Evolutionary conservation across 2,797 vertebrate genomes (phyloP).

Genomic region (Chaenodraco wilsoni): DNA sequence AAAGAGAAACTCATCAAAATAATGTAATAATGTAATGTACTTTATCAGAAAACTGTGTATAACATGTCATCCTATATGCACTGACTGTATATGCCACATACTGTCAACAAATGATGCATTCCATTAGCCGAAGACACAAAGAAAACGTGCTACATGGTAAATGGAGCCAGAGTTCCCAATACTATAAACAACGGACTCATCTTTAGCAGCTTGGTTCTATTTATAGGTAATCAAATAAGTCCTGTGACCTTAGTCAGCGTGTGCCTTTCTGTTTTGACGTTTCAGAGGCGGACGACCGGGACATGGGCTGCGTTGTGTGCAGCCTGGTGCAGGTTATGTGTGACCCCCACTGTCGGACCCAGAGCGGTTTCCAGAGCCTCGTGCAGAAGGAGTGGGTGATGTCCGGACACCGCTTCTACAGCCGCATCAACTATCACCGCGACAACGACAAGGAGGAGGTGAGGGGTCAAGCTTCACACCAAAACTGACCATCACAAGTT

Average conservation of each 20-base stretch:
- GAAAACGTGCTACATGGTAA: too few species aligned
- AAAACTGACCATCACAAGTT: too few species aligned
- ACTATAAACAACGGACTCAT: background rate
- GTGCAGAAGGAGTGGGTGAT: constrained; percentile 96
- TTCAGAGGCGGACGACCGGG: constrained; percentile 90
- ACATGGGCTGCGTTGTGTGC: constrained; percentile 91
- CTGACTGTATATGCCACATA: too few species aligned
- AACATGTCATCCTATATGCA: too few species aligned
- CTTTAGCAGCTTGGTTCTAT: background rate
- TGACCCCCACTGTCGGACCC: constrained; percentile 87
- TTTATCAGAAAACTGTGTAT: too few species aligned
- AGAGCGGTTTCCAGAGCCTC: constrained; percentile 91
- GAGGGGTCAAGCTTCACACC: constrained; percentile 5
- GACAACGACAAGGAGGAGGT: constrained; percentile 89
- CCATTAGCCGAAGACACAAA: background rate
- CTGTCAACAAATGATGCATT: background rate
- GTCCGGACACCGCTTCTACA: constrained; percentile 91
- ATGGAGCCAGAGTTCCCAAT: background rate
- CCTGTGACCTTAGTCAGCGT: background rate
- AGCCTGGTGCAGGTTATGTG: constrained; percentile 94
- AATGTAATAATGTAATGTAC: too few species aligned
- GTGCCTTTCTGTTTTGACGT: background rate
- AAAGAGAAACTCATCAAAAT: too few species aligned
- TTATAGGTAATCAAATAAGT: rapidly evolving
- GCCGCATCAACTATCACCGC: constrained; percentile 85